phyloP scores from a whole-genome alignment of 2,113 vertebrate species.

The Bos javanicus region DNA sequence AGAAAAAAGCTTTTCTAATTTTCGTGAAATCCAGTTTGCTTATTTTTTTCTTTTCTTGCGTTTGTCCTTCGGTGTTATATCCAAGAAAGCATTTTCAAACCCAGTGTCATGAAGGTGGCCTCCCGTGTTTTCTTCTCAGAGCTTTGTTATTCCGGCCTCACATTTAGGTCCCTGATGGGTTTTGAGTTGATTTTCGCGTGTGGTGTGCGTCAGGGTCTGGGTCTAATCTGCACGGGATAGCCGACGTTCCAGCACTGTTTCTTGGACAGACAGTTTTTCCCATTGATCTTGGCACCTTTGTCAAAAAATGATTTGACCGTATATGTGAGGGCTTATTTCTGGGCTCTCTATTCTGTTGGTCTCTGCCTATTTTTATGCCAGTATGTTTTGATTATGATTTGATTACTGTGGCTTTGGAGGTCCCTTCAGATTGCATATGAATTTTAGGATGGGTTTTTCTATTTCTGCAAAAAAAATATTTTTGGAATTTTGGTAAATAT shows the following conservation, averaged over 20 bases:
- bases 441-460: neutral
- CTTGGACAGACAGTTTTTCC: neutral
- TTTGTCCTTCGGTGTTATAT: neutral
- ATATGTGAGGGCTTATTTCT: neutral
- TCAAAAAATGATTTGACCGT: fast-evolving
- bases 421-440: too few species aligned
- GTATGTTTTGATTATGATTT: neutral
- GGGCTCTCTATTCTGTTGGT: neutral
- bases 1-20: neutral
- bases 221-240: neutral
- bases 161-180: neutral
- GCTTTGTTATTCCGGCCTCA: neutral
- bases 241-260: fast-evolving
- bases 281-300: neutral
- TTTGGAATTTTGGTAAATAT: neutral
- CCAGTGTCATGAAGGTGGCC: too few species aligned
- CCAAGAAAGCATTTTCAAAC: neutral
- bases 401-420: neutral
- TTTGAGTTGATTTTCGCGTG: neutral
- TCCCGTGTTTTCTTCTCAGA: neutral
- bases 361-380: neutral
- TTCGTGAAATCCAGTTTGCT: neutral
- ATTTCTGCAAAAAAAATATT: neutral
- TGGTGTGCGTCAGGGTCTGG: neutral
- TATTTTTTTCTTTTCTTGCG: neutral